Evolutionary conservation across 37 sponge, comb jelly and placozoan species (phyloP).

Genomic region (Halisarca cf. caerulea): DNA sequence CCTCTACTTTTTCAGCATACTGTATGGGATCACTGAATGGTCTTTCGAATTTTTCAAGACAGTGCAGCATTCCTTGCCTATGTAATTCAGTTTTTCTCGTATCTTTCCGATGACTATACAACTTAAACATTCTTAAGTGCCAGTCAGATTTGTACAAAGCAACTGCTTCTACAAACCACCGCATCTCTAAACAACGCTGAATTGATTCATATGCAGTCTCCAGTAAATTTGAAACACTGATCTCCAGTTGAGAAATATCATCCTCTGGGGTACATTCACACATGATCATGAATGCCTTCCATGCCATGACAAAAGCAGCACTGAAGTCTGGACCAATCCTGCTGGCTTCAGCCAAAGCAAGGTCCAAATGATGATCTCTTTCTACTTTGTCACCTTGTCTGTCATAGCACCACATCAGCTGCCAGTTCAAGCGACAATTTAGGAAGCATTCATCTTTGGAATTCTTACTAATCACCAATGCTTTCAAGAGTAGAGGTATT

Average conservation of each 20-base stretch:
- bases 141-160: slow-evolving; percentile 9
- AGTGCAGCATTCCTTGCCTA: background rate
- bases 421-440: slow-evolving; percentile 3
- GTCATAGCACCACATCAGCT: slow-evolving; percentile 27
- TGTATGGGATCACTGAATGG: background rate
- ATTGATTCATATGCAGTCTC: background rate
- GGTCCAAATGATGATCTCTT: slow-evolving; percentile 1
- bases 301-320: slow-evolving; percentile 17
- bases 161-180: slow-evolving; percentile 13
- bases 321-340: slow-evolving; percentile 17
- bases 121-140: background rate
- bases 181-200: slow-evolving; percentile 4
- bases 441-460: background rate
- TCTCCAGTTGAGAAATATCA: background rate
- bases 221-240: background rate
- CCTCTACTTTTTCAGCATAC: background rate
- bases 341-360: background rate
- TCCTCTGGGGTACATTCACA: background rate
- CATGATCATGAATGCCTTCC: background rate
- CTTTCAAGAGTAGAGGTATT: background rate
- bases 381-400: background rate
- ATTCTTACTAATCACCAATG: background rate
- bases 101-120: background rate
- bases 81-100: background rate
- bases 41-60: background rate